These are phyloP conservation scores for Abscondita cerata DNA, from an alignment of 2,888 invertebrate species.

Conservation along the genomic window DNA sequence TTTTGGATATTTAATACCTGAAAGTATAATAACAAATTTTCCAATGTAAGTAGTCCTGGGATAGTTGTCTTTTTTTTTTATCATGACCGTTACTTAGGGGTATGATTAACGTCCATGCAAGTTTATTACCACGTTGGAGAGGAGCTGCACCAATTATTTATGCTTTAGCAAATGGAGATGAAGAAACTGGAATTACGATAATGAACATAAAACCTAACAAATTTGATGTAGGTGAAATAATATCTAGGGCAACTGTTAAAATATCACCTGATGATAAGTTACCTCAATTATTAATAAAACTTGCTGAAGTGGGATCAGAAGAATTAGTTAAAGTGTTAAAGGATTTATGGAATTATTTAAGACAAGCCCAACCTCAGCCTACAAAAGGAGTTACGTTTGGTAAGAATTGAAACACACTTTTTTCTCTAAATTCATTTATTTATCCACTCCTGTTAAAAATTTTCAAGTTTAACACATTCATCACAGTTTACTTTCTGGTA, in stretches of 20 bases:
- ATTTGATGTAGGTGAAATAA: slow-evolving; percentile 82
- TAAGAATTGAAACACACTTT: slow-evolving; percentile 59
- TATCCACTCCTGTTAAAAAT: too few species aligned
- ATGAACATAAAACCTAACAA: slow-evolving; percentile 84
- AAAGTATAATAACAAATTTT: slow-evolving; percentile 75
- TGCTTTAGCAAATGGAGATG: slow-evolving; percentile 83
- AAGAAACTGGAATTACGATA: slow-evolving; percentile 81
- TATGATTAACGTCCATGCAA: slow-evolving; percentile 93
- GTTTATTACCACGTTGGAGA: slow-evolving; percentile 89
- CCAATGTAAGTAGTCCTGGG: slow-evolving; percentile 71
- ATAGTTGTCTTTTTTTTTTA: not conserved
- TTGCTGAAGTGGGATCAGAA: slow-evolving; percentile 74
- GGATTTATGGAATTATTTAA: slow-evolving; percentile 66
- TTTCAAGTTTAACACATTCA: too few species aligned
- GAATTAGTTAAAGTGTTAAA: slow-evolving; percentile 69
- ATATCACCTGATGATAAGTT: slow-evolving; percentile 67
- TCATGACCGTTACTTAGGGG: slow-evolving; percentile 64
- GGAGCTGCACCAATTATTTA: slow-evolving; percentile 93
- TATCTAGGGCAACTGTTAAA: slow-evolving; percentile 64
- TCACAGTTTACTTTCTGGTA: too few species aligned
- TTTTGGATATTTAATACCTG: slow-evolving; percentile 90
- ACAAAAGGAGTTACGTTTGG: slow-evolving; percentile 72
- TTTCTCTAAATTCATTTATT: not conserved
- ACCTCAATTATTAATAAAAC: slow-evolving; percentile 68
- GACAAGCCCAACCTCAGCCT: slow-evolving; percentile 67